Percentiles rank a stretch among this genome's conserved stretches.
Conservation (phyloP, 1,140 invertebrate species). For the Apis cerana region DNA sequence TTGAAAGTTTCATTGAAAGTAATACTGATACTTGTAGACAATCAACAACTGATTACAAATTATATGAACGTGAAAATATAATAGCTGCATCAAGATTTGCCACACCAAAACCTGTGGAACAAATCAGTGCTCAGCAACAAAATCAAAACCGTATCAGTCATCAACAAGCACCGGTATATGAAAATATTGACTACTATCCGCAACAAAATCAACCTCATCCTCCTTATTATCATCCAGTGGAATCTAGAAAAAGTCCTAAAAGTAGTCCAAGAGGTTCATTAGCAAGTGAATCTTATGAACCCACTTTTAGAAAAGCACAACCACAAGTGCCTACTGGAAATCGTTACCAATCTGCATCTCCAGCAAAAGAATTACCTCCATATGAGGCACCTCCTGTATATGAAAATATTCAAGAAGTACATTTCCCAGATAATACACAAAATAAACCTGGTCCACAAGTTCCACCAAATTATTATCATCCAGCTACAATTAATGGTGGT, state of each 20-base stretch:
- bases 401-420: constrained; percentile 87
- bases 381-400: constrained; percentile 86
- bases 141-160: constrained; percentile 57
- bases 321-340: constrained; percentile 86
- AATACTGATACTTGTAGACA: constrained; percentile 62
- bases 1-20: constrained; percentile 81
- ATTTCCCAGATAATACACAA: constrained; percentile 74
- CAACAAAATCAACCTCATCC: constrained; percentile 80
- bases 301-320: constrained; percentile 84
- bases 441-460: constrained; percentile 81
- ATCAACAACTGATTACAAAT: constrained; percentile 81
- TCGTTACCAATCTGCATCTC: constrained; percentile 79
- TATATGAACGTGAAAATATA: constrained; percentile 85
- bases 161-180: constrained; percentile 86
- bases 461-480: constrained; percentile 76
- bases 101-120: constrained; percentile 87
- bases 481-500: constrained; percentile 77
- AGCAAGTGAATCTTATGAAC: constrained; percentile 82
- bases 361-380: constrained; percentile 80
- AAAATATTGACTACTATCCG: constrained; percentile 90
- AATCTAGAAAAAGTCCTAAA: constrained; percentile 74
- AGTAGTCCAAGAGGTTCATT: constrained; percentile 76
- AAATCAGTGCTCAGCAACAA: constrained; percentile 71
- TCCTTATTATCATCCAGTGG: constrained; percentile 84
- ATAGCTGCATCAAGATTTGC: constrained; percentile 89